Evolutionary conservation across 2,113 vertebrate species (phyloP), one percentile per base, ranked within the genome.

Genomic region (Platysteira castanea): DNA sequence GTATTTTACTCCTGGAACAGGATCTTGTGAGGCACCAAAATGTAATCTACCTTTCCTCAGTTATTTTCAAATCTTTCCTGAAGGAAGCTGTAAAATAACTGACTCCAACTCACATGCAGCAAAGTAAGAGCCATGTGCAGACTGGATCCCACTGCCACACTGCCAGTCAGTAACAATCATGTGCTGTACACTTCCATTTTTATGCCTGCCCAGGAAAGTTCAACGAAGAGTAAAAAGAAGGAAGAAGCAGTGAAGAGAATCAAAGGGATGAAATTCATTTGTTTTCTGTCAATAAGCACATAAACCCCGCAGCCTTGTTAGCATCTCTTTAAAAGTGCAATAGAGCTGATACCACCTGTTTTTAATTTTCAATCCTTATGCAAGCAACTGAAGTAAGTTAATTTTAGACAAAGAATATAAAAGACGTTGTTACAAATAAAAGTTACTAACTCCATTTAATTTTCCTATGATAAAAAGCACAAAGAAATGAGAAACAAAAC

Each of bases 211-310:
- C 59, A 83, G 49, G 80, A 82, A 65, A 85, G 33, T 1, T 1
- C 54, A 88, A 50, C 83, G 69, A 64, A n/a, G 57, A 71, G 33
- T 11, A 67, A 65, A 65, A 75, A 63, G 30, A n/a, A 95, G 35
- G 13, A 84, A 71, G 52, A 18, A 64, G 77, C 53, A 90, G 16
- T 6, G 9, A 77, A 90, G 50, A 64, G 69, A 79, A 41, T 46
- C 76, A 27, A 85, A 87, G 26, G 26, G 57, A 61, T 77, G 41
- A 83, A 92, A 93, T 57, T 87, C 3, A 88, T 94, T 94, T 90
- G 79, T 53, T 88, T 85, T 50, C 88, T 90, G 59, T 88, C 94
- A 92, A 88, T 93, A 93, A 83, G 31, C 50, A 70, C 85, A 52
- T 69, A 94, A 93, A 94, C 11, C 57, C 56, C 78, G 47, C 57